phyloP scores from a whole-genome alignment of 2,888 invertebrate genomes.

The Parnassius mnemosyne region DNA sequence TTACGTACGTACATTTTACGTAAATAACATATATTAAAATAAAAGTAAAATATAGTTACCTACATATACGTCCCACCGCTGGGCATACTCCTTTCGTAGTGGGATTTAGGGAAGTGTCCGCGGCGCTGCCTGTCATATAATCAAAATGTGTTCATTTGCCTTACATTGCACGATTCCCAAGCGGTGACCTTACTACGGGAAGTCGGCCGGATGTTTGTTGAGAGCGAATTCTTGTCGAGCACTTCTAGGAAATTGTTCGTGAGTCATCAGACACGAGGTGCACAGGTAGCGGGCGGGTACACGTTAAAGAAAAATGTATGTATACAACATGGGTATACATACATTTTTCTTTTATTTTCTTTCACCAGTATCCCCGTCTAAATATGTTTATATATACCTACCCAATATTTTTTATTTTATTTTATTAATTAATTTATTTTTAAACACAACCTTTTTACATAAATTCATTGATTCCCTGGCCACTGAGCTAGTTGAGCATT shows the following conservation, averaged over 20 bases:
- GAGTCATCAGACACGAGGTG: slow-evolving; percentile 13
- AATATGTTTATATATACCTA: no score
- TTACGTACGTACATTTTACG: no score
- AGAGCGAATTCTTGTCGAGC: slow-evolving; percentile 25
- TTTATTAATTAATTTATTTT: no score
- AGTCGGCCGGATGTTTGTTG: slow-evolving; percentile 26
- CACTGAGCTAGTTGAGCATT: no score
- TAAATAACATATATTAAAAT: no score
- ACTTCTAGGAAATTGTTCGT: slow-evolving; percentile 18
- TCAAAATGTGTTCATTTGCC: background rate
- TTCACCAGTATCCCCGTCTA: no score
- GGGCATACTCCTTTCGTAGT: background rate
- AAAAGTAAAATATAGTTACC: no score
- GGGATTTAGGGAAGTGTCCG: background rate
- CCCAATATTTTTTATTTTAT: no score
- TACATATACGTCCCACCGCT: no score
- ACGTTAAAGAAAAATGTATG: no score
- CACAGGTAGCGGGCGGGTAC: background rate
- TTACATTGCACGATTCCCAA: background rate
- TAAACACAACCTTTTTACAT: no score
- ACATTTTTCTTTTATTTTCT: background rate
- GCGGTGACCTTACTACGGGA: slow-evolving; percentile 25
- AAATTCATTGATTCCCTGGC: no score
- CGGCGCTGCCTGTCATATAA: background rate
- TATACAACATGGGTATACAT: slow-evolving; percentile 15